Evolutionary conservation across 2,113 vertebrate species (phyloP).

Genomic region (Ceratotherium simum): DNA sequence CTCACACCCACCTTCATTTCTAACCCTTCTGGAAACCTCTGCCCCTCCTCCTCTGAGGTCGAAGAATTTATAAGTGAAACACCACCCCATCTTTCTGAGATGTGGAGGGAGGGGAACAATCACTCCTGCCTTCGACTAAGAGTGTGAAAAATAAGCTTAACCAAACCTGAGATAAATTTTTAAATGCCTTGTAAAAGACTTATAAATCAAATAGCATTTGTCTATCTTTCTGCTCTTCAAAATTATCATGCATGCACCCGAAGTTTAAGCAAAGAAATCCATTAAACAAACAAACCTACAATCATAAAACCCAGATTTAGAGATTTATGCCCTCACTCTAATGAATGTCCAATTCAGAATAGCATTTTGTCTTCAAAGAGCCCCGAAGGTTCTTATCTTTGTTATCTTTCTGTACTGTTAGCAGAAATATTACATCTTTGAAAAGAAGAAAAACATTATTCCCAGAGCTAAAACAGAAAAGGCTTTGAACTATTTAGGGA

Average conservation of each 20-base stretch:
- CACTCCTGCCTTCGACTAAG: background rate
- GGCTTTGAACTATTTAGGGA: constrained; percentile 73
- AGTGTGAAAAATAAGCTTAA: constrained; percentile 28
- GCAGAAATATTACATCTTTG: constrained; percentile 74
- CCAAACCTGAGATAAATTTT: constrained; percentile 34
- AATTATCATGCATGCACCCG: constrained; percentile 50
- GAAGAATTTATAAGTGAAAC: constrained; percentile 11
- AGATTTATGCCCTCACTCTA: constrained; percentile 13
- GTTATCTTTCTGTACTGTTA: constrained; percentile 72
- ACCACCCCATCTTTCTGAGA: background rate
- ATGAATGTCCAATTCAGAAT: constrained; percentile 67
- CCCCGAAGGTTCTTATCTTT: constrained; percentile 63
- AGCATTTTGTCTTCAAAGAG: constrained; percentile 70
- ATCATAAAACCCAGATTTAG: constrained; percentile 64
- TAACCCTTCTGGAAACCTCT: background rate
- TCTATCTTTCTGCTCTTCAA: constrained; percentile 14
- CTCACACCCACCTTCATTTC: background rate
- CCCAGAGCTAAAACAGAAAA: constrained; percentile 66
- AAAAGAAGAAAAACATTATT: constrained; percentile 76
- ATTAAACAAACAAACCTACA: constrained; percentile 63
- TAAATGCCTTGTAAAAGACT: constrained; percentile 57
- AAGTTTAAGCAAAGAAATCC: constrained; percentile 65
- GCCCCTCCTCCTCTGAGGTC: background rate
- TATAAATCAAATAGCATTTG: constrained; percentile 28
- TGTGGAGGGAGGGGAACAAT: background rate